Base-by-base conservation (phyloP, 2,888 invertebrate species). In the Oxystoma pomonae region DNA sequence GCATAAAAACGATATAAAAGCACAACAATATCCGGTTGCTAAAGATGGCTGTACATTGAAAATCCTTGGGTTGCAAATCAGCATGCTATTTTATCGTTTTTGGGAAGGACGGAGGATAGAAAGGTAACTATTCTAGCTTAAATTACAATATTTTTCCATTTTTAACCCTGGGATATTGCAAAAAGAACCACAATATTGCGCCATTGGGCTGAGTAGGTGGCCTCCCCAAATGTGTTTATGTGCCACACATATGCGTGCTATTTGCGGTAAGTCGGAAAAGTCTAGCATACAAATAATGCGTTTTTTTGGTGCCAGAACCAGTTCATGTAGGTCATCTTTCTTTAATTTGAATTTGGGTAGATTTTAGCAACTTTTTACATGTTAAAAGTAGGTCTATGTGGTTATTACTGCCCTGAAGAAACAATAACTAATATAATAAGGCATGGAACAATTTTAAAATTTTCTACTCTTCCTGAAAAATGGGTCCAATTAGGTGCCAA, bases 21-120 rank as follows among this genome's bases (percentile, higher is more conserved):
- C 35, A 35, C 35, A 35, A 35, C 35, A 35, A 35, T 35, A 35
- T 57, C 57, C 7, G 61, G 67, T 67, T 60, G 68, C 69, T 74
- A 87, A 87, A 87, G 86, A 88, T 88, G 87, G 87, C 87, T 86
- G 87, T 85, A 83, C 85, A 85, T 86, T 87, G 86, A 86, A 84
- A 84, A 82, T 84, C 85, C 85, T 86, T 85, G 85, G 35, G 3
- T 83, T 84, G 83, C 84, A 82, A 85, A 83, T 83, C 87, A 87
- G 84, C 84, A 87, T 87, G 87, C 84, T 84, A 86, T 83, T 86
- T 83, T 84, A 82, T 83, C 85, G 84, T 80, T 83, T 85, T 84
- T 82, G 81, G 81, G 83, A 83, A 80, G 83, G 84, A 81, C 79
- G 82, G 82, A 78, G 83, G 83, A 85, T 84, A 80, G 83, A 83